Base-by-base conservation (phyloP, 2,888 invertebrate species). In the Mythimna loreyi region DNA sequence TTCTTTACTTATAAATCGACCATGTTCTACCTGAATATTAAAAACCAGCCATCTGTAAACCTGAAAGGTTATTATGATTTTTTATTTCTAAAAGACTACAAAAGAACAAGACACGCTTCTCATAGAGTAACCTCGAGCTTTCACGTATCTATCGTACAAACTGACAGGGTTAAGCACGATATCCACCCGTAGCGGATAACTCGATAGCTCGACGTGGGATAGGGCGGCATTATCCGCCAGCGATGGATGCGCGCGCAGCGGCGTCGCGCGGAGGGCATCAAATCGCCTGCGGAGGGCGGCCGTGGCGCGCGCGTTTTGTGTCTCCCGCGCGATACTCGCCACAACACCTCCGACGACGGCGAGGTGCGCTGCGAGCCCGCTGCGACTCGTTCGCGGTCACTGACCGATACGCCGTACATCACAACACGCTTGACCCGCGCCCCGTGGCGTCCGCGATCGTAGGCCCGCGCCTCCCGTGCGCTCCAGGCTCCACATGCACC, bases 181-280 rank as follows among this genome's bases (percentile, higher is more conserved):
- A 91, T 88, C 88, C 87, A 89, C 87, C 87, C 85, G 86, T 86
- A 88, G 77, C 63, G 83, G 93, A 94, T 93, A 92, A 94, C 94
- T 95, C 95, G 95, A 95, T 95, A 95, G 91, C 89, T 94, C 93
- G 93, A 92, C 92, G 91, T 86, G 85, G 91, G 92, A 92, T 91
- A 93, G 95, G 94, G 92, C 95, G 91, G 94, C 95, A 93, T 95
- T 95, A 94, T 92, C 92, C 90, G 82, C 85, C 86, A 84, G 88
- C 86, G 86, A 74, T 82, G 84, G 85, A 82, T 94, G 96, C 95
- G 96, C 96, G 96, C 95, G 94, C 95, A 94, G 86, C 83, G 87
- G 93, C 92, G 93, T 92, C 92, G 92, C 88, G 94, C 92, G 92
- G 94, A 94, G 94, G 93, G 94, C 92, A 89, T 93, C 95, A 96